Evolutionary conservation across 2,113 vertebrate species (phyloP), one percentile per base, ranked within the genome.

Genomic region (Grammomys surdaster): DNA sequence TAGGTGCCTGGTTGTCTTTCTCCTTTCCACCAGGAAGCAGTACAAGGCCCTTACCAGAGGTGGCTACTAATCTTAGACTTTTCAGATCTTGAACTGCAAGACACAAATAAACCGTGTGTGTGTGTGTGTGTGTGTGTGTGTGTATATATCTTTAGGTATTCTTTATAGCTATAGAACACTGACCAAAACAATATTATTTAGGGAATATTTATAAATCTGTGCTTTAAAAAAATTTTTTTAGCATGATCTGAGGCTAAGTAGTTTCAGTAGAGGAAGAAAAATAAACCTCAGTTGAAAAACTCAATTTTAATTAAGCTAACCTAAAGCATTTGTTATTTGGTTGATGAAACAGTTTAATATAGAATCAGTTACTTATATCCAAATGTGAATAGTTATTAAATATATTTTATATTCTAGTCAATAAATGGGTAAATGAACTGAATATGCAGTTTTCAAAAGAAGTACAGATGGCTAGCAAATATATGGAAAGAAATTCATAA

Each of bases 201-300:
- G 9, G 28, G 28, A 16, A 75, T 51, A 33, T 78, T 33, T 51
- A 33, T 54, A 80, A 36, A 54, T 58, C 5, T 81, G 20, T 81
- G 11, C 78, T 58, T 36, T 58, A 54, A 78, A 81, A 11, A n/a
- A 14, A 9, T 70, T 69, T 33, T 88, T 96, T 86, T 81, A 75
- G 24, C 8, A 82, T 63, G 93, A 56, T 88, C 70, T 85, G 22
- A 93, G 40, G 46, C 20, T 33, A 89, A 58, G 90, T 36, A 72
- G 33, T 51, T 78, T 46, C 56, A 70, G 26, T 17, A 91, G 75
- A 70, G 94, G 67, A 20, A 81, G 46, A 24, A 73, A 96, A 96
- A 82, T 89, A 96, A 93, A 94, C 67, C 43, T 43, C 36, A 63
- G 33, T 70, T 81, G 43, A 80, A 89, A 94, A 89, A 85, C n/a